A percentile compares a stretch with the other conserved stretches of the same genome.
phyloP scores from a whole-genome alignment of 2,113 vertebrate genomes.

The Phycodurus eques region DNA sequence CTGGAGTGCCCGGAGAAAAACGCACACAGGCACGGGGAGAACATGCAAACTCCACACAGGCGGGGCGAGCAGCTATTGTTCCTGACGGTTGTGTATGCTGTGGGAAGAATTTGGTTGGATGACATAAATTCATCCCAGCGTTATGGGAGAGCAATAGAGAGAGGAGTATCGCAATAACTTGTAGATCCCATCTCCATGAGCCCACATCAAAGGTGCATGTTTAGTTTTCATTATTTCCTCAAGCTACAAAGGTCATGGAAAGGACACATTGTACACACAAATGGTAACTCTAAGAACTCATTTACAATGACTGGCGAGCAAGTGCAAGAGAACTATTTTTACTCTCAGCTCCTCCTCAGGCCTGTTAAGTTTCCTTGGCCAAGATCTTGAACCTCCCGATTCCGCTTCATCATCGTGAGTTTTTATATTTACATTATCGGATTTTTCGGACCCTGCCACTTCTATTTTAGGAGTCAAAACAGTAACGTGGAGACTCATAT shows the following conservation, averaged over 20 bases:
- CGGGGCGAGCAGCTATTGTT: conserved; percentile 43
- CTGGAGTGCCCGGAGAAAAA: too few species aligned
- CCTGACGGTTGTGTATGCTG: conserved; percentile 16
- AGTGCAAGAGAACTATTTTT: neutral
- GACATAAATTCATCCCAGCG: conserved; percentile 54
- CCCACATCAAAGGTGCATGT: conserved; percentile 61
- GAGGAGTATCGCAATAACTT: conserved; percentile 56
- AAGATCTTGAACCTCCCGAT: neutral
- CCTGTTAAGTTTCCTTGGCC: neutral
- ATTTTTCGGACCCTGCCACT: neutral
- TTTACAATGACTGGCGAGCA: neutral
- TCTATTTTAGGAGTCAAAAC: conserved; percentile 18
- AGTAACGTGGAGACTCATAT: neutral
- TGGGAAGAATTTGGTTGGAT: conserved; percentile 36
- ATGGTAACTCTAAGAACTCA: conserved; percentile 10
- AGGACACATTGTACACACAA: conserved; percentile 34
- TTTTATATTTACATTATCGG: neutral
- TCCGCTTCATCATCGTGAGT: neutral
- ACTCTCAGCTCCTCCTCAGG: neutral
- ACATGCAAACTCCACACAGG: too few species aligned
- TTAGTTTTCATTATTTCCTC: conserved; percentile 67
- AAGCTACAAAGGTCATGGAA: conserved; percentile 47
- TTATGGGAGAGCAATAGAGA: conserved; percentile 53
- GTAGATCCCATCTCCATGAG: conserved; percentile 57
- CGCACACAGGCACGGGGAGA: too few species aligned